phyloP scores from a whole-genome alignment of 2,888 invertebrate genomes.

The Caenorhabditis auriculariae region DNA sequence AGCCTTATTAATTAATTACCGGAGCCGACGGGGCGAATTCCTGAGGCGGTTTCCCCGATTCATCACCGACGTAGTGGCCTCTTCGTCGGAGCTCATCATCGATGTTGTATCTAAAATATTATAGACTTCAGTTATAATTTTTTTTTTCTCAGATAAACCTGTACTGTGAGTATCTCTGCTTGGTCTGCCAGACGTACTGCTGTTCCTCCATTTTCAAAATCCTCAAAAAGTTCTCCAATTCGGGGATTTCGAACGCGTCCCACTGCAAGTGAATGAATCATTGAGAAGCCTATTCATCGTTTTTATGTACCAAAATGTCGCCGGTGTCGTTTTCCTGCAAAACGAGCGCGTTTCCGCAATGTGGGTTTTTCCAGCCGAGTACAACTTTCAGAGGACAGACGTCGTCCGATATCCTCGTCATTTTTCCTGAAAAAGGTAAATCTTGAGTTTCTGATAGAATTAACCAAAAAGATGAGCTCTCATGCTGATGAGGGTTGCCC shows the following conservation, averaged over 20 bases:
- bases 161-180: conserved; percentile 66
- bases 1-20: too few relatives aligned
- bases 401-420: conserved; percentile 67
- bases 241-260: conserved; percentile 70
- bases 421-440: conserved; percentile 64
- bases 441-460: too few relatives aligned
- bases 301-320: conserved; percentile 67
- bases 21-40: too few relatives aligned
- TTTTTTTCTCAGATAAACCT: conserved; percentile 13
- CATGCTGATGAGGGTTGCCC: too few relatives aligned
- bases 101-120: conserved; percentile 28
- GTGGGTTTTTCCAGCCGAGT: conserved; percentile 65
- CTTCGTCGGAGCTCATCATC: conserved; percentile 37
- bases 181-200: conserved; percentile 67
- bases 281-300: not conserved
- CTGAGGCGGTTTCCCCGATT: conserved; percentile 2
- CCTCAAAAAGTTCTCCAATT: conserved; percentile 69
- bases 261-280: conserved; percentile 65
- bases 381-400: conserved; percentile 68
- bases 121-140: not conserved
- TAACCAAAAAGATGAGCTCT: too few relatives aligned
- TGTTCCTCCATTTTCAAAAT: conserved; percentile 69
- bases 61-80: conserved; percentile 18
- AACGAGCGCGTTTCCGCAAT: conserved; percentile 65
- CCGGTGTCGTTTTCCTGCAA: conserved; percentile 71